Conservation (phyloP, 2,888 invertebrate species). For the Xylota segnis region DNA sequence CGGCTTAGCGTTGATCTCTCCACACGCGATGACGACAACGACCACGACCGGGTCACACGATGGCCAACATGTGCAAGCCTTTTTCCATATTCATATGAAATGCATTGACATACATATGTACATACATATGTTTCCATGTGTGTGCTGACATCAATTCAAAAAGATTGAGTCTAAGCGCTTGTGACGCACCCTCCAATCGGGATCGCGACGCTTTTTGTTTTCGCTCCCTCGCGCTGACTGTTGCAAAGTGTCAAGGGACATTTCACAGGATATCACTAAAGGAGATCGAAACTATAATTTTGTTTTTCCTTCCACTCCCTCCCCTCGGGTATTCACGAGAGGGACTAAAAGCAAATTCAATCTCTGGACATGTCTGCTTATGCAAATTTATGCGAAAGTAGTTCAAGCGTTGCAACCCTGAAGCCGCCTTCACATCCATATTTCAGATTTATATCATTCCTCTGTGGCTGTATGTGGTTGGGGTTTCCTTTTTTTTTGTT, state of each 20-base stretch:
- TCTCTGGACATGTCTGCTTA: conserved; percentile 66
- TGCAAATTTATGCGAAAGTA: conserved; percentile 66
- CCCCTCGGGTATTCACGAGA: too few relatives aligned
- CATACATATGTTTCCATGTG: neutral
- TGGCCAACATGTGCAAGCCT: conserved; percentile 15
- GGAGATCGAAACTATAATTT: conserved; percentile 36
- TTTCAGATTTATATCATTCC: conserved; percentile 60
- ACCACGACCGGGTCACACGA: conserved; percentile 35
- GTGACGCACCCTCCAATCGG: conserved; percentile 5
- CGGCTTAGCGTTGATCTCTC: conserved; percentile 61
- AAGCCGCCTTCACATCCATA: conserved; percentile 50
- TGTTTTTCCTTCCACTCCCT: neutral
- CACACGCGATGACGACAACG: neutral
- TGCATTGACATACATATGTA: neutral
- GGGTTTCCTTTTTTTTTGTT: neutral
- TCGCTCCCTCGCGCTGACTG: neutral
- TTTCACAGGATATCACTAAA: conserved; percentile 24
- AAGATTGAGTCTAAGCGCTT: conserved; percentile 24
- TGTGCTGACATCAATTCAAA: conserved; percentile 29
- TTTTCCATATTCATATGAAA: conserved; percentile 37
- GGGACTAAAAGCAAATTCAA: conserved; percentile 37
- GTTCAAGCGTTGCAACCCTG: conserved; percentile 49
- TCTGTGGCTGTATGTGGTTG: conserved; percentile 19
- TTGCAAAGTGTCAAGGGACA: conserved; percentile 11
- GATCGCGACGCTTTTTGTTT: conserved; percentile 38